Conservation (phyloP, 2,113 vertebrate genomes). For the Sinocyclocheilus anophthalmus region DNA sequence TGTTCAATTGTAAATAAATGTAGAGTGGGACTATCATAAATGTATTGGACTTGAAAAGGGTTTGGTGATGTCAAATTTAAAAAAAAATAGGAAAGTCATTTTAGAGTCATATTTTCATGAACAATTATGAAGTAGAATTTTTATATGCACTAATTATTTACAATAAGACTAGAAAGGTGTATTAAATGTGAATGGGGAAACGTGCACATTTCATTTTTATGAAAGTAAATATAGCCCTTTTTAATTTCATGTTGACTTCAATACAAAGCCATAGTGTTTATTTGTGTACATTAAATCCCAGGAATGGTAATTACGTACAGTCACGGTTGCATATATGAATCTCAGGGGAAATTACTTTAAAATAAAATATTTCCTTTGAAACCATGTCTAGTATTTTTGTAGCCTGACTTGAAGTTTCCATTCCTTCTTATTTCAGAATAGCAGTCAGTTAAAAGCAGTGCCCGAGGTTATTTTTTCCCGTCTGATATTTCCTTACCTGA, state of each 20-base stretch:
- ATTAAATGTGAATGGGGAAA: neutral
- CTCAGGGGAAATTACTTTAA: constrained; percentile 1
- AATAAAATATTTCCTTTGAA: constrained; percentile 13
- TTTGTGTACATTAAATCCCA: constrained; percentile 7
- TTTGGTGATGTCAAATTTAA: too few species aligned
- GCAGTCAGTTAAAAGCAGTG: constrained; percentile 28
- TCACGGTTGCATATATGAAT: neutral
- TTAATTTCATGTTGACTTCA: neutral
- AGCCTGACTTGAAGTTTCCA: constrained; percentile 22
- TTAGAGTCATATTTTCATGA: neutral
- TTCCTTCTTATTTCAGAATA: constrained; percentile 1
- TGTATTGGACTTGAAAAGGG: too few species aligned
- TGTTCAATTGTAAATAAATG: too few species aligned
- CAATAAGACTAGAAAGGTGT: neutral
- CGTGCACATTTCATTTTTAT: neutral
- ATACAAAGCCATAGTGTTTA: neutral
- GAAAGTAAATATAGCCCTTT: neutral
- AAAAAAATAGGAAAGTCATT: too few species aligned
- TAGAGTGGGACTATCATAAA: too few species aligned
- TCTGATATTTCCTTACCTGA: constrained; percentile 36
- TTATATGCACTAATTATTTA: neutral
- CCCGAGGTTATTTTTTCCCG: constrained; percentile 5
- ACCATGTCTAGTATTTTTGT: neutral
- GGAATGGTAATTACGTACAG: neutral
- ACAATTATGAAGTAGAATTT: neutral